phyloP scores from a whole-genome alignment of 2,888 invertebrate species.

The Ornithoptera priamus region DNA sequence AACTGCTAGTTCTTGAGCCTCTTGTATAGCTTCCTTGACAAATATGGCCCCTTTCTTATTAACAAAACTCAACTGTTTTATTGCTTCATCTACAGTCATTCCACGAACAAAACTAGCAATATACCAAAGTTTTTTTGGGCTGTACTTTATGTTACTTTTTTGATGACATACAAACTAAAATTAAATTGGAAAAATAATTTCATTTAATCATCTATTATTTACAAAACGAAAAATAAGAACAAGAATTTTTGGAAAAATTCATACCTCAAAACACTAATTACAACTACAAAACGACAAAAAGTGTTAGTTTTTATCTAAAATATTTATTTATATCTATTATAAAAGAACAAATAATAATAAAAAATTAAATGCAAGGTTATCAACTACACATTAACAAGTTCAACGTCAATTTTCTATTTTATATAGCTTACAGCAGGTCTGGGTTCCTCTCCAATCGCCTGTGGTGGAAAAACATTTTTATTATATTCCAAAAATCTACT shows the following conservation, averaged over 20 bases:
- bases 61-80: conserved; percentile 93
- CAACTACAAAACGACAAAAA: no score
- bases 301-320: no score
- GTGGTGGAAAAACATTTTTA: conserved; percentile 89
- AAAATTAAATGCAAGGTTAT: no score
- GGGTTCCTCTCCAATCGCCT: conserved; percentile 84
- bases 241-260: no score
- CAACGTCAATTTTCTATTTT: not conserved
- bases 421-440: conserved; percentile 88
- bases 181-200: not conserved
- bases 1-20: conserved; percentile 94
- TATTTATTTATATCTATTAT: no score
- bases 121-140: conserved; percentile 96
- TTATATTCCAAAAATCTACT: conserved; percentile 84
- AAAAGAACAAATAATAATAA: no score
- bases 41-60: conserved; percentile 87
- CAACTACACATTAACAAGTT: not conserved
- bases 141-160: conserved; percentile 92
- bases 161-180: conserved; percentile 92
- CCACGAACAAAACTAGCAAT: conserved; percentile 93
- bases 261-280: no score
- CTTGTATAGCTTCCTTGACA: conserved; percentile 88
- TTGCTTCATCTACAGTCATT: conserved; percentile 95
- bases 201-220: not conserved
- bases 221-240: no score